These are phyloP conservation scores for Palaemon carinicauda DNA, from an alignment of 1,140 invertebrate species.

Conservation along the genomic window DNA sequence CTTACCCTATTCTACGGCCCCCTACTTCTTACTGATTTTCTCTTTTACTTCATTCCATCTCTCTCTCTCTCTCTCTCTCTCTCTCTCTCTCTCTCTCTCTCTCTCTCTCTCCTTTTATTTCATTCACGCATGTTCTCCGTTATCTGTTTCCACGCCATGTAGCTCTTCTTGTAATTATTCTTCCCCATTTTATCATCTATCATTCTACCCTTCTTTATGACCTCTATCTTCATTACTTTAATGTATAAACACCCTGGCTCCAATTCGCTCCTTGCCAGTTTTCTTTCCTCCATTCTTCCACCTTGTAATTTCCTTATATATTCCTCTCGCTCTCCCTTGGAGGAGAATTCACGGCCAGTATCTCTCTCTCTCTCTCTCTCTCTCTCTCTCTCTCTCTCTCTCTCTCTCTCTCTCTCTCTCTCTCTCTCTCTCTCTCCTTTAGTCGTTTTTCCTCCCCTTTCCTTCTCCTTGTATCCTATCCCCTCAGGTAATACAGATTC, in stretches of 20 bases:
- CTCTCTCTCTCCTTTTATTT: too few relatives aligned
- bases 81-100: conserved; percentile 13
- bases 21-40: not conserved
- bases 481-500: not conserved
- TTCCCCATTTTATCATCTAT: too few relatives aligned
- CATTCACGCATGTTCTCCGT: too few relatives aligned
- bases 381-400: not conserved
- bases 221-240: too few relatives aligned
- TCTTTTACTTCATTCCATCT: not conserved
- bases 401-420: not conserved
- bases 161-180: too few relatives aligned
- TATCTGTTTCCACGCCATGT: not conserved
- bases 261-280: not conserved
- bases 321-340: not conserved
- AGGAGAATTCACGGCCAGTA: too few relatives aligned
- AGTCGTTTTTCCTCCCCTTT: not conserved
- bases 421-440: not conserved
- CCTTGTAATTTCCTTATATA: not conserved
- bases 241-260: too few relatives aligned
- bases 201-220: too few relatives aligned
- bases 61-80: conserved; percentile 10
- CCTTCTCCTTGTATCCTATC: not conserved
- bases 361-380: not conserved
- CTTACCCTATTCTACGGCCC: too few relatives aligned
- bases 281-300: not conserved